phyloP scores from a whole-genome alignment of 2,113 vertebrate species.

The Spea bombifrons region DNA sequence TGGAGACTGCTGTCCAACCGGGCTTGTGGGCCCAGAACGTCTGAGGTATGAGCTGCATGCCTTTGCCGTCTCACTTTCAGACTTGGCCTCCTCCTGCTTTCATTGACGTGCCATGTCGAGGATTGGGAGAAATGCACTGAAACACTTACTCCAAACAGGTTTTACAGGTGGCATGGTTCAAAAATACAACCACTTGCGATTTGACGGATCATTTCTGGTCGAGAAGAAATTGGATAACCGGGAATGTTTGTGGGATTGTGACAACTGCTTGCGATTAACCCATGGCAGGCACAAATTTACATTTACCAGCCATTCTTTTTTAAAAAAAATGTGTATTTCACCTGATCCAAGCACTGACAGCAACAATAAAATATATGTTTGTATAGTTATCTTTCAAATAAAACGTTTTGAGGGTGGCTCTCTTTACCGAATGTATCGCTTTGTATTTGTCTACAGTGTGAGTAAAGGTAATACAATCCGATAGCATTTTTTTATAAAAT shows the following conservation, averaged over 20 bases:
- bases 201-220: neutral
- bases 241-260: neutral
- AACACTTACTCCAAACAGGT: too few relatives aligned
- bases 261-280: neutral
- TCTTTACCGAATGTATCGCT: too few relatives aligned
- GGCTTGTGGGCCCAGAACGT: conserved; percentile 12
- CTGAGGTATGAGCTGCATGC: conserved; percentile 20
- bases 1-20: conserved; percentile 17
- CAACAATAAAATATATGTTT: too few relatives aligned
- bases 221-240: neutral
- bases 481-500: too few relatives aligned
- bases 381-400: too few relatives aligned
- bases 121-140: neutral
- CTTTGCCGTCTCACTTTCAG: conserved; percentile 16
- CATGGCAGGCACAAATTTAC: too few relatives aligned
- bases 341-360: too few relatives aligned
- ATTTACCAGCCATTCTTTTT: too few relatives aligned
- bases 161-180: neutral
- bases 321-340: too few relatives aligned
- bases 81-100: conserved; percentile 13
- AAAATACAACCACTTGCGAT: neutral
- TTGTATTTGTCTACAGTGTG: too few relatives aligned
- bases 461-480: too few relatives aligned
- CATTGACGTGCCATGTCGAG: neutral
- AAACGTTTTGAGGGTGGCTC: too few relatives aligned